Percentiles rank a stretch among this genome's conserved stretches.
These are phyloP conservation scores for Bugulina stolonifera DNA, from an alignment of 2,888 invertebrate species.

Conservation along the genomic window DNA sequence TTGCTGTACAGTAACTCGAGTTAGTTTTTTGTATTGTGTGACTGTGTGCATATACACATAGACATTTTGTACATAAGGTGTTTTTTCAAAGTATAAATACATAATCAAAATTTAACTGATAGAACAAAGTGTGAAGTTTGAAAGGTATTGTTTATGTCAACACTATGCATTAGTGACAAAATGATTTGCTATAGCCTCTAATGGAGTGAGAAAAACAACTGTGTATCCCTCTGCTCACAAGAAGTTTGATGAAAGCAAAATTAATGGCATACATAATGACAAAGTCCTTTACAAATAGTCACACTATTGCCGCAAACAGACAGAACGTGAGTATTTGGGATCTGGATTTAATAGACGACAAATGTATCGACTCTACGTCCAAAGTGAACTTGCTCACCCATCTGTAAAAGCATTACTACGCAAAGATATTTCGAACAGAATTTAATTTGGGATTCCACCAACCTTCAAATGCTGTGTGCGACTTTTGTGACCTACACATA, in stretches of 20 bases:
- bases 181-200: background rate
- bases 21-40: too few species aligned
- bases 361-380: background rate
- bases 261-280: background rate
- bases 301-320: background rate
- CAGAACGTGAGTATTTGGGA: background rate
- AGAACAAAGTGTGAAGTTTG: background rate
- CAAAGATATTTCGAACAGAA: background rate
- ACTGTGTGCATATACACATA: too few species aligned
- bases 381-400: background rate
- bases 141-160: background rate
- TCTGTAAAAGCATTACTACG: background rate
- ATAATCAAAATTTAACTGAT: too few species aligned
- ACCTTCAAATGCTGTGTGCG: background rate
- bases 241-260: background rate
- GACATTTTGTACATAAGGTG: too few species aligned
- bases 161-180: background rate
- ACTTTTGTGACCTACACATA: background rate
- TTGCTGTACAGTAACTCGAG: too few species aligned
- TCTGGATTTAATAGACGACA: too few species aligned
- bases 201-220: background rate
- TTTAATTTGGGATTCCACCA: background rate
- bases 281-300: background rate
- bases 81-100: too few species aligned
- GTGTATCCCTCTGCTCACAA: background rate